A percentile compares a stretch with the other conserved stretches of the same genome.
Evolutionary conservation across 2,888 invertebrate species (phyloP).

Genomic region (Dendrolimus pini): DNA sequence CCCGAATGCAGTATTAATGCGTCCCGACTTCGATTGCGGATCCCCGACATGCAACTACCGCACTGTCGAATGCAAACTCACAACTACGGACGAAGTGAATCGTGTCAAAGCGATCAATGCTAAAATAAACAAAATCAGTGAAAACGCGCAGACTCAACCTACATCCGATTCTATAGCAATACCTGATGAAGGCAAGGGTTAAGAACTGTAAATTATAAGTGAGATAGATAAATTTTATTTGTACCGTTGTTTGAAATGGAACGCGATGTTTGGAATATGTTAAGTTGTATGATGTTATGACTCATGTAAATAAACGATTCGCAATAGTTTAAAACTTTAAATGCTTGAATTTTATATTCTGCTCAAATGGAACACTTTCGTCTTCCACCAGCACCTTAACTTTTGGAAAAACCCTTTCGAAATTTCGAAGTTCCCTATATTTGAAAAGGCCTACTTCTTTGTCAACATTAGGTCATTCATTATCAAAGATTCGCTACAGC

Average conservation of each 20-base stretch:
- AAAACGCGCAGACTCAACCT: slow-evolving; percentile 38
- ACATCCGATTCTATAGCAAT: slow-evolving; percentile 78
- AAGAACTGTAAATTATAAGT: slow-evolving; percentile 30
- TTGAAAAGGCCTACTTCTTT: background rate
- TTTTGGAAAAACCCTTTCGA: slow-evolving; percentile 12
- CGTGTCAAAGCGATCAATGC: slow-evolving; percentile 31
- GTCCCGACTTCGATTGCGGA: slow-evolving; percentile 61
- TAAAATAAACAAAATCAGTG: slow-evolving; percentile 33
- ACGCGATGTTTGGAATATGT: slow-evolving; percentile 23
- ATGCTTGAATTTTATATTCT: slow-evolving; percentile 16
- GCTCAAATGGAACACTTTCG: slow-evolving; percentile 50
- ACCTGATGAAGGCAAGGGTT: slow-evolving; percentile 76
- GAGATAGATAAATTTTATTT: slow-evolving; percentile 20
- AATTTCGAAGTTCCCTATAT: background rate
- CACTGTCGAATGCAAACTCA: slow-evolving; percentile 67
- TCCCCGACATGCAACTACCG: slow-evolving; percentile 63
- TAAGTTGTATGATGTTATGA: slow-evolving; percentile 18
- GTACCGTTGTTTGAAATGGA: slow-evolving; percentile 27
- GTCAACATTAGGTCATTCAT: too few relatives aligned
- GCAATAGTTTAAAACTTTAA: background rate
- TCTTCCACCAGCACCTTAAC: slow-evolving; percentile 55
- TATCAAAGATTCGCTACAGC: too few relatives aligned
- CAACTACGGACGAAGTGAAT: slow-evolving; percentile 59
- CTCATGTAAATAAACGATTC: background rate
- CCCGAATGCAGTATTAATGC: slow-evolving; percentile 52